Base-by-base conservation (phyloP, 2,113 vertebrate species). In the Donacobius atricapilla region DNA sequence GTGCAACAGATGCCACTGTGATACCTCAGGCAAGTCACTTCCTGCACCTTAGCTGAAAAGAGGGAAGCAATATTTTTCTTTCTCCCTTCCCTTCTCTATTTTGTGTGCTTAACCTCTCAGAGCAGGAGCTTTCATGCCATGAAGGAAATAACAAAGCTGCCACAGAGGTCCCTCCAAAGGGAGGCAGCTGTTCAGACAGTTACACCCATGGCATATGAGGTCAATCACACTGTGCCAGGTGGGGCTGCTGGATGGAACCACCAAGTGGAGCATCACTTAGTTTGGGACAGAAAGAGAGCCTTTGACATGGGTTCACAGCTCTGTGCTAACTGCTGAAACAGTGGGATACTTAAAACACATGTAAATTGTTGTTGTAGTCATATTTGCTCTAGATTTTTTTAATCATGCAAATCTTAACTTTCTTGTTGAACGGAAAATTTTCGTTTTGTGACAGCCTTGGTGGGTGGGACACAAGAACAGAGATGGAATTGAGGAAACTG, bases 1-100 rank as follows among this genome's bases (percentile, higher is more conserved):
- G 58, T 89, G 81, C 57, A 84, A 89, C 65, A 83, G 83, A 56
- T 93, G 69, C 88, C 85, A 80, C 79, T 37, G 60, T 24, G 68
- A 84, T 84, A 86, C 53, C 56, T 78, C 3, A 20, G 66, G 73
- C 87, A 89, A 94, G 83, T 76, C 45, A 35, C 40, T 68, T 64
- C 53, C 64, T 61, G n/a, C 31, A 45, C 85, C 53, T 87, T 15
- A 56, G 39, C 53, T 57, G 44, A 64, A 82, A 87, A 87, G 19
- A 80, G 19, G 27, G 45, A 87, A 84, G 57, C 6, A 58, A 4
- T 22, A 53, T 56, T 84, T 84, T 79, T 21, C 60, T 75, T 82
- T 76, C 64, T 23, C n/a, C 37, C 42, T 90, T 71, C 13, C 54
- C 60, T 83, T 73, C 53, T 83, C 31, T 63, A 5, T 47, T 76